Evolutionary conservation across 2,113 vertebrate species (phyloP).

Genomic region (Gnathonemus echidnorhynchus): DNA sequence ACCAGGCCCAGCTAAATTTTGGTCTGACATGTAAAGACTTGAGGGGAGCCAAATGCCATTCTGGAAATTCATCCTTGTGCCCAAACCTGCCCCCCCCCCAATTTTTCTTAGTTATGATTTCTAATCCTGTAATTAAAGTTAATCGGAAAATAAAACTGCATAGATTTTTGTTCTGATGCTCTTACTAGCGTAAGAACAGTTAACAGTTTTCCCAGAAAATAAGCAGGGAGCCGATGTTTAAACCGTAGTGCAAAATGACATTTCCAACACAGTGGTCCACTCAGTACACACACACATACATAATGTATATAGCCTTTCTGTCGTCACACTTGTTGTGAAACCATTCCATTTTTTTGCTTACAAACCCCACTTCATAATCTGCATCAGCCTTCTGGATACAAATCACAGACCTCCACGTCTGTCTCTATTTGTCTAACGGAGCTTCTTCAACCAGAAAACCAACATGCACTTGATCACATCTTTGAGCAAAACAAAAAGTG

Average conservation of each 20-base stretch:
- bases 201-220: constrained; percentile 55
- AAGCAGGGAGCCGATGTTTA: constrained; percentile 51
- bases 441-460: background rate
- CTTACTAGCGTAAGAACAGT: constrained; percentile 29
- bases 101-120: background rate
- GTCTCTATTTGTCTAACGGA: background rate
- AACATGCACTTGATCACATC: background rate
- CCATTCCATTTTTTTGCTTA: background rate
- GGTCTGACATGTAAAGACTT: background rate
- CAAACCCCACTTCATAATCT: background rate
- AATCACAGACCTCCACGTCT: background rate
- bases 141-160: constrained; percentile 54
- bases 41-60: background rate
- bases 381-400: background rate
- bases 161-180: constrained; percentile 43
- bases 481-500: background rate
- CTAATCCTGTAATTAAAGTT: background rate
- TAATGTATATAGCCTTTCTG: background rate
- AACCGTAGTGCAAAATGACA: constrained; percentile 38
- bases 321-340: background rate
- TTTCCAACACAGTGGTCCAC: constrained; percentile 29
- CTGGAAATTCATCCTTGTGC: background rate
- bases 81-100: background rate
- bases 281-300: background rate
- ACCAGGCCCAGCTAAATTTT: background rate